Base-by-base conservation (phyloP, 1,140 invertebrate genomes). In the Dendrolimus kikuchii region DNA sequence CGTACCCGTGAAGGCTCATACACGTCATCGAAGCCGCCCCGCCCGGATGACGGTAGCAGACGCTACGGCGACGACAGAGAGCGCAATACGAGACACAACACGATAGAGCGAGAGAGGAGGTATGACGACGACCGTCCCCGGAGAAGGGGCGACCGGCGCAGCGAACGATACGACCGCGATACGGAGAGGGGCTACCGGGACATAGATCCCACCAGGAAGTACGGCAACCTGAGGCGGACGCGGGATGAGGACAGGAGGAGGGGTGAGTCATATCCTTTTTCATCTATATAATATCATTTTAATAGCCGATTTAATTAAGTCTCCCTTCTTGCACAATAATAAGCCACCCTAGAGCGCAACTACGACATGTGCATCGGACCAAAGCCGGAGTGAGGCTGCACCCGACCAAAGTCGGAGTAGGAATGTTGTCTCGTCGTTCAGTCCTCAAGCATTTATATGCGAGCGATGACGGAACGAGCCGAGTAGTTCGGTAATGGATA, bases 1-100 rank as follows among this genome's bases (percentile, higher is more conserved):
- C 69, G 75, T 9, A 79, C 82, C 59, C 66, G 86, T 44, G 86
- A 88, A 59, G 82, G 86, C 10, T 88, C 86, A 7, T 81, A 87
- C 60, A 64, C 79, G 5, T 77, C 81, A 7, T 74, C 77, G 38
- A 84, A 80, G 53, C 81, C 83, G 9, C 85, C 84, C n/a, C 76
- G 83, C 8, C 72, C 77, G 4, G 87, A 88, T 47, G 87, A 89
- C 49, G 77, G 80, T 55, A 84, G 87, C 48, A 77, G 82, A 51
- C 61, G 82, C 57, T 64, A 80, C 53, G 80, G 74, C 4, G 71
- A 77, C 53, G 66, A 41, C 38, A 57, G 62, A 40, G 78, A 74
- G 39, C 69, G 78, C 42, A 60, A 60, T 7, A 65, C 66, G 7
- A 67, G 79, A 6, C 71, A 83, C 65, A 78, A 86, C 55, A 81